phyloP scores from a whole-genome alignment of 2,113 vertebrate genomes.

The Python bivittatus region DNA sequence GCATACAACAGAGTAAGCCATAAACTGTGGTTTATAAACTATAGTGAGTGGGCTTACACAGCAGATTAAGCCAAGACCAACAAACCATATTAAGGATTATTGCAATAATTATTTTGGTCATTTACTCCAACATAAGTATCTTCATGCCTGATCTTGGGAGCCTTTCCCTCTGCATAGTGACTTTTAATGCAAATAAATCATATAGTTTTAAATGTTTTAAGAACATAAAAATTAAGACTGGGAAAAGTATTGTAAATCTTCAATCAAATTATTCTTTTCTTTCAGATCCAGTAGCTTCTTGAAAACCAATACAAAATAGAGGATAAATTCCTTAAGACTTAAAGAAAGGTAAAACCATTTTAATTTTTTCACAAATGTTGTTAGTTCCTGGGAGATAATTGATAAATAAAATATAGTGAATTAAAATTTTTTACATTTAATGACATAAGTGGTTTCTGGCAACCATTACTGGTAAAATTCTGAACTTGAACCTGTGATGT shows the following conservation, averaged over 20 bases:
- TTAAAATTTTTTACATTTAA: conserved; percentile 37
- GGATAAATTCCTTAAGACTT: conserved; percentile 21
- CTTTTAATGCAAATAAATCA: neutral
- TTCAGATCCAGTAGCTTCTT: conserved; percentile 56
- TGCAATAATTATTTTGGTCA: neutral
- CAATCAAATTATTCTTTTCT: neutral
- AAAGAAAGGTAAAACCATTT: conserved; percentile 50
- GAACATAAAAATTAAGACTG: neutral
- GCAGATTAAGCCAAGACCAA: neutral
- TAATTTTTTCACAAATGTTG: neutral
- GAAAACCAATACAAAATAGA: conserved; percentile 56
- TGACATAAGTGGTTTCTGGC: conserved; percentile 39
- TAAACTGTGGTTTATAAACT: neutral
- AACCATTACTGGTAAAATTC: neutral
- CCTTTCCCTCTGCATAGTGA: neutral
- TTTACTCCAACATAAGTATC: neutral
- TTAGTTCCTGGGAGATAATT: rapidly evolving
- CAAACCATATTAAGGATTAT: neutral
- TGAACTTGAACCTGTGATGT: conserved; percentile 29
- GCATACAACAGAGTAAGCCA: neutral
- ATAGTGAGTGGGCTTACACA: neutral
- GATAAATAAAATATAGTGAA: neutral
- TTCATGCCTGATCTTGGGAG: neutral
- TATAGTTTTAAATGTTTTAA: neutral
- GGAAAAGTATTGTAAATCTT: neutral